Percentiles rank a stretch among this genome's conserved stretches.
Evolutionary conservation across 2,888 invertebrate species (phyloP).

Genomic region (Parnassius glacialis): DNA sequence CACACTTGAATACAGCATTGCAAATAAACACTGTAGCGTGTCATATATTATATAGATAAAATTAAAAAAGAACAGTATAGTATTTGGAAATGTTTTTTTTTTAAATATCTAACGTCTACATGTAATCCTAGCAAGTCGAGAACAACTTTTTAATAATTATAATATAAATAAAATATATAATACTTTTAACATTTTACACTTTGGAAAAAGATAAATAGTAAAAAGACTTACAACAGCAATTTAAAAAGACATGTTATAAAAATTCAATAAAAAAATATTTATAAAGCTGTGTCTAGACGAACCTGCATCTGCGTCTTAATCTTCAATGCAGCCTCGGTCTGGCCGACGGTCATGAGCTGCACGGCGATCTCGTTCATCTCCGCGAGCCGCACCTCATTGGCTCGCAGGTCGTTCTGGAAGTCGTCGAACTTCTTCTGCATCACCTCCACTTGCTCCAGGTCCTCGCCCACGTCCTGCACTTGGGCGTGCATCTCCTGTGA

Average conservation of each 20-base stretch:
- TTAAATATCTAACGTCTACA: too few relatives aligned
- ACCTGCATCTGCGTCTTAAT: conserved; percentile 98
- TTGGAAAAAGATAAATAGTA: too few relatives aligned
- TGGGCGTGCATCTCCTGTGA: conserved; percentile 95
- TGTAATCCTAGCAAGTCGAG: too few relatives aligned
- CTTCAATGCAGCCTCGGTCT: conserved; percentile 99
- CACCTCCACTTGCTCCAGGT: conserved; percentile 98
- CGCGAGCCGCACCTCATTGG: conserved; percentile 97
- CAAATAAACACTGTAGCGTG: too few relatives aligned
- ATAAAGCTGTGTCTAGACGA: conserved; percentile 15
- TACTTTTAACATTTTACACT: too few relatives aligned
- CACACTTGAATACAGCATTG: too few relatives aligned
- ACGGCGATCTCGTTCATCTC: conserved; percentile 99
- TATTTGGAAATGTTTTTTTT: too few relatives aligned
- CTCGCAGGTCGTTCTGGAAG: conserved; percentile 98
- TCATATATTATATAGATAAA: too few relatives aligned
- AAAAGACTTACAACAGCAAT: neutral
- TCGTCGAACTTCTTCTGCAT: conserved; percentile 99
- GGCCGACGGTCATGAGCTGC: conserved; percentile 96
- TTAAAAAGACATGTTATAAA: neutral
- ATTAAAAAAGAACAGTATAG: too few relatives aligned
- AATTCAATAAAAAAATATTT: too few relatives aligned
- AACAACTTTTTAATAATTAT: too few relatives aligned
- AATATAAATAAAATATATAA: too few relatives aligned
- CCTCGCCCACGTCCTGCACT: conserved; percentile 98